phyloP scores from a whole-genome alignment of 2,797 vertebrate species.

The Buphagus erythrorhynchus region DNA sequence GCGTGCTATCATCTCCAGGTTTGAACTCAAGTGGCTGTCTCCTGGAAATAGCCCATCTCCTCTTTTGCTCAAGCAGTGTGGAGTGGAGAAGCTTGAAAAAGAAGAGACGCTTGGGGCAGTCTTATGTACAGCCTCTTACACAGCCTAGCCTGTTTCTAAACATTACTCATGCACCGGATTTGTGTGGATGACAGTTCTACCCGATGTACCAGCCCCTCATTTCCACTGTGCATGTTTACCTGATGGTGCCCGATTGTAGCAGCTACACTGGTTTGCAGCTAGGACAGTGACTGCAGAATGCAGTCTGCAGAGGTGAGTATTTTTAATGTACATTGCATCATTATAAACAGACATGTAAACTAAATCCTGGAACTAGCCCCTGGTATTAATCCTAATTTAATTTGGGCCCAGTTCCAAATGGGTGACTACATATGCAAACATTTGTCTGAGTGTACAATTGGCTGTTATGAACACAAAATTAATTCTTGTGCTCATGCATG shows the following conservation, averaged over 20 bases:
- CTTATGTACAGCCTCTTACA: not conserved
- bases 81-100: not conserved
- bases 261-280: not conserved
- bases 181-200: not conserved
- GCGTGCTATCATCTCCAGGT: accelerated
- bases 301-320: not conserved
- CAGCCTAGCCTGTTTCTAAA: not conserved
- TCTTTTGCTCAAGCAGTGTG: not conserved
- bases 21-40: not conserved
- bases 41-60: not conserved
- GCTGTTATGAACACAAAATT: constrained; percentile 35
- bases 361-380: not conserved
- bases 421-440: constrained; percentile 39
- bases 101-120: not conserved
- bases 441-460: not conserved
- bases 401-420: constrained; percentile 35
- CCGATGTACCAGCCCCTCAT: not conserved
- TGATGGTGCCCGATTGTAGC: accelerated
- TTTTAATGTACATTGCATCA: not conserved
- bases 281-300: not conserved
- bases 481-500: not conserved
- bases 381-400: constrained; percentile 23
- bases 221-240: not conserved
- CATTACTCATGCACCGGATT: not conserved
- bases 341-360: not conserved